These are phyloP conservation scores for Orcinus orca DNA, from an alignment of 2,113 vertebrate species.

Conservation along the genomic window DNA sequence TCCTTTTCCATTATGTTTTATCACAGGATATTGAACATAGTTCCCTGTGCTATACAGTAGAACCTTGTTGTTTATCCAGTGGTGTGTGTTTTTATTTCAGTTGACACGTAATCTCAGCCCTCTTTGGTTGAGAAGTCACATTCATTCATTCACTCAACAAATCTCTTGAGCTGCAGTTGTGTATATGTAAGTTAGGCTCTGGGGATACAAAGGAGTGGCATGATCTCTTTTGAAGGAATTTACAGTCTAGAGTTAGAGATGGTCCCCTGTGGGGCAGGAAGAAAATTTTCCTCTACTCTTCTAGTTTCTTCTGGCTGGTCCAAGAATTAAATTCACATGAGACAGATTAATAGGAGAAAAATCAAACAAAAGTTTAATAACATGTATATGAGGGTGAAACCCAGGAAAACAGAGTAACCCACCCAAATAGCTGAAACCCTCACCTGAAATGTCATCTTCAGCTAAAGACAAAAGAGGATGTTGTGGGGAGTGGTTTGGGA, in stretches of 20 bases:
- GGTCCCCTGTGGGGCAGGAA: neutral
- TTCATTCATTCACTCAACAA: neutral
- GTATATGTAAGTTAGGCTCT: neutral
- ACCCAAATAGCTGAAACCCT: neutral
- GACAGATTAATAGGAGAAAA: neutral
- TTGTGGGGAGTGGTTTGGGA: neutral
- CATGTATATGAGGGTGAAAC: too few species aligned
- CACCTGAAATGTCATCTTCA: neutral
- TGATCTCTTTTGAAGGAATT: neutral
- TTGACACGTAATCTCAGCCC: neutral
- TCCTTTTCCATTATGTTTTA: neutral
- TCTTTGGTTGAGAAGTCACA: neutral
- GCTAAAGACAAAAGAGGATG: neutral
- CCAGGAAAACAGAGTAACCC: neutral
- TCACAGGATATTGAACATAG: neutral
- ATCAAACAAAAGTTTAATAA: neutral
- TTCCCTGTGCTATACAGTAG: neutral
- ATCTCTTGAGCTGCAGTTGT: neutral
- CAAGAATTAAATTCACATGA: neutral
- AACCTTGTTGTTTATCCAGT: neutral
- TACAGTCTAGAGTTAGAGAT: neutral
- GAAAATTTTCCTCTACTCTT: neutral
- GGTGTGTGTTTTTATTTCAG: neutral
- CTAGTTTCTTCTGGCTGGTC: neutral
- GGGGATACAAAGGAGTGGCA: neutral